These are phyloP conservation scores for Conus ventricosus DNA, from an alignment of 1,140 invertebrate genomes.

Conservation along the genomic window DNA sequence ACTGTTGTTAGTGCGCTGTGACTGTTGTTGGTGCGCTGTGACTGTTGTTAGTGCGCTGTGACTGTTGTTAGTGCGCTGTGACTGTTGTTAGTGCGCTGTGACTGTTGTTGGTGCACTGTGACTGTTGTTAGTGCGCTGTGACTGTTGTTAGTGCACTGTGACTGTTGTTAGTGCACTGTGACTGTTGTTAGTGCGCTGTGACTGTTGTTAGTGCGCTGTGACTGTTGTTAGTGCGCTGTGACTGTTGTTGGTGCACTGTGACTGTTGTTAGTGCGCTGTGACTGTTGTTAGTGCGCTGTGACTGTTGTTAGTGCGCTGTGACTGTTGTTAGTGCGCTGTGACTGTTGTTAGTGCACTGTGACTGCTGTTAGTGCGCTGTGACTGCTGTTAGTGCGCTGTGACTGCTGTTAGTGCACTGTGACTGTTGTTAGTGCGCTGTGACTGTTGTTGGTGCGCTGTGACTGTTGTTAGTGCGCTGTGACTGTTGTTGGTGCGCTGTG, in stretches of 20 bases:
- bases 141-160: too few relatives aligned
- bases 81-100: slow-evolving; percentile 77
- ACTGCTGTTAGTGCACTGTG: slow-evolving; percentile 77
- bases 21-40: background rate
- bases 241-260: background rate
- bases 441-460: background rate
- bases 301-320: slow-evolving; percentile 77
- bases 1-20: slow-evolving; percentile 77
- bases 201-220: slow-evolving; percentile 77
- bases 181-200: slow-evolving; percentile 77
- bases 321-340: slow-evolving; percentile 77
- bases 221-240: slow-evolving; percentile 77
- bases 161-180: slow-evolving; percentile 79
- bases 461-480: too few relatives aligned
- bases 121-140: slow-evolving; percentile 79
- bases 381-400: slow-evolving; percentile 77
- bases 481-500: background rate
- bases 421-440: slow-evolving; percentile 77
- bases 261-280: slow-evolving; percentile 79
- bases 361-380: slow-evolving; percentile 78
- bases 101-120: background rate
- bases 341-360: too few relatives aligned
- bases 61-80: slow-evolving; percentile 77
- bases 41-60: slow-evolving; percentile 79
- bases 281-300: slow-evolving; percentile 77